phyloP scores from a whole-genome alignment of 2,888 invertebrate genomes.

The Agrenia bidenticulata region DNA sequence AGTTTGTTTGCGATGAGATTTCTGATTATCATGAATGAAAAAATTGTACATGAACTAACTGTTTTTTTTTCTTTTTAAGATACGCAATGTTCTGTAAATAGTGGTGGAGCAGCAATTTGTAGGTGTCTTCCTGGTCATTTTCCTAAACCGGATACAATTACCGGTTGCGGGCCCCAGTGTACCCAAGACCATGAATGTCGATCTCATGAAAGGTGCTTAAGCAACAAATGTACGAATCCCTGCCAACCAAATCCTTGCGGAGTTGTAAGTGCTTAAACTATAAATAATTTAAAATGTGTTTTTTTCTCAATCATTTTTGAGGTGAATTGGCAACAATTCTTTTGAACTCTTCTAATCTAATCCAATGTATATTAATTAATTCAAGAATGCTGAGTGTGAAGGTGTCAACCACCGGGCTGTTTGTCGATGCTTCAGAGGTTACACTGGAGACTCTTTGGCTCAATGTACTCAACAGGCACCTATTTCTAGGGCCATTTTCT shows the following conservation, averaged over 20 bases:
- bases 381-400: constrained; percentile 51
- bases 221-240: constrained; percentile 43
- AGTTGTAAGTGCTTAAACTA: no score
- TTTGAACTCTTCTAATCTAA: no score
- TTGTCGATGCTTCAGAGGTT: constrained; percentile 44
- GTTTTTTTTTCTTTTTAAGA: constrained; percentile 46
- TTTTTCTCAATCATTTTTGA: no score
- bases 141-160: constrained; percentile 55
- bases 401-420: constrained; percentile 47
- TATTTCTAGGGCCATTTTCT: constrained; percentile 49
- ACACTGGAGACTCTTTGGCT: constrained; percentile 48
- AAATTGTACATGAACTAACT: background rate
- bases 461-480: constrained; percentile 49
- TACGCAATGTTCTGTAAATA: constrained; percentile 53
- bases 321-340: no score
- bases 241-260: constrained; percentile 45
- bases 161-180: constrained; percentile 54
- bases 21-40: background rate
- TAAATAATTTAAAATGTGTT: no score
- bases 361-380: no score
- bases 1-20: no score
- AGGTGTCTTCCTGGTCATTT: constrained; percentile 54
- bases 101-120: constrained; percentile 44
- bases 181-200: constrained; percentile 48
- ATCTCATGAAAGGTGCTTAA: constrained; percentile 44